phyloP scores from a whole-genome alignment of 37 sponge, comb jelly and placozoan species.

The Beroe forskalii region DNA sequence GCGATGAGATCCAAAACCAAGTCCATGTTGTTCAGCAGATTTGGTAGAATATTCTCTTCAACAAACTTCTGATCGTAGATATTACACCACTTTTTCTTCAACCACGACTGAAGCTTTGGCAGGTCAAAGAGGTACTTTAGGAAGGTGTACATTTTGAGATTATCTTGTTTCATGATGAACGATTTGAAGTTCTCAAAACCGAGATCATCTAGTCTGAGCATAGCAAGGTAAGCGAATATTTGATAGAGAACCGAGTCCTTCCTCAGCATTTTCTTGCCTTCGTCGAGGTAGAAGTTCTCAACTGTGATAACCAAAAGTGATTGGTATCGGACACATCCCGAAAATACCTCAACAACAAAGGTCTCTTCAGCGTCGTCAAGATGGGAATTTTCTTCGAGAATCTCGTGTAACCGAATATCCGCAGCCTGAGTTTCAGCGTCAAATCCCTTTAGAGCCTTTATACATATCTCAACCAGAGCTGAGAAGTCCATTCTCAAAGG shows the following conservation, averaged over 20 bases:
- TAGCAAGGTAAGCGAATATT: constrained; percentile 76
- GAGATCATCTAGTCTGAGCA: constrained; percentile 86
- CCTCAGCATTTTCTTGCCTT: constrained; percentile 51
- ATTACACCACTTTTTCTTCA: constrained; percentile 60
- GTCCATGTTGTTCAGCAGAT: constrained; percentile 41
- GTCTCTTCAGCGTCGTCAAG: constrained; percentile 71
- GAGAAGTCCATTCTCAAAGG: constrained; percentile 46
- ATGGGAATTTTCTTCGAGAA: constrained; percentile 48
- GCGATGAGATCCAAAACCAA: neutral
- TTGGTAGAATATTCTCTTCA: constrained; percentile 33
- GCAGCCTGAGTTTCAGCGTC: constrained; percentile 44
- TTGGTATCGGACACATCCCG: constrained; percentile 77
- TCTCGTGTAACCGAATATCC: constrained; percentile 57
- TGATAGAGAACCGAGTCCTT: constrained; percentile 36
- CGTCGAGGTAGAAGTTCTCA: constrained; percentile 57
- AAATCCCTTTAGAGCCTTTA: constrained; percentile 42
- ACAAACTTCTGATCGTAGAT: constrained; percentile 52
- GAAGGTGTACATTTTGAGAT: constrained; percentile 75
- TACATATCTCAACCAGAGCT: constrained; percentile 16
- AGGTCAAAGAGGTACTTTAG: constrained; percentile 16
- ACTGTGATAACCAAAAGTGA: constrained; percentile 58
- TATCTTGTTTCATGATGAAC: constrained; percentile 73
- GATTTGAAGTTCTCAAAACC: constrained; percentile 77
- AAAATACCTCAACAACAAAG: constrained; percentile 85
- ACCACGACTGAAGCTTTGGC: constrained; percentile 63